These are phyloP conservation scores for Phylloscopus trochiloides DNA, from an alignment of 2,113 vertebrate genomes.

Conservation along the genomic window DNA sequence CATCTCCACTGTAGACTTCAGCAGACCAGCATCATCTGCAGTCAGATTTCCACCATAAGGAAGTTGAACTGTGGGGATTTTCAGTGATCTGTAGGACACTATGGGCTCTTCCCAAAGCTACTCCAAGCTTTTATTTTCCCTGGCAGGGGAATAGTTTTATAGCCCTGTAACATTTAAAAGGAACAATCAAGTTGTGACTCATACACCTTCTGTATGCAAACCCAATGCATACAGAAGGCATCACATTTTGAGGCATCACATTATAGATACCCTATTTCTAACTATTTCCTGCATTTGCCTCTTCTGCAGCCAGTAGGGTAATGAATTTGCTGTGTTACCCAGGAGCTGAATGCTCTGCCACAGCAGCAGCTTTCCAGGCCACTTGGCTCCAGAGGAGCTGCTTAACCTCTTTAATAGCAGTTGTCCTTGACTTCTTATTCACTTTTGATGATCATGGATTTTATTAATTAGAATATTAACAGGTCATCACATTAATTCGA, in stretches of 20 bases:
- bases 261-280: neutral
- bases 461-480: neutral
- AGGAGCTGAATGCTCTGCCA: neutral
- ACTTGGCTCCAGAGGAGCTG: neutral
- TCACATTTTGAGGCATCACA: neutral
- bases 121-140: neutral
- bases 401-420: neutral
- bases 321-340: neutral
- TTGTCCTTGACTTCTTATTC: neutral
- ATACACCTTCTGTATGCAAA: neutral
- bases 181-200: neutral
- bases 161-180: neutral
- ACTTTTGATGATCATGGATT: neutral
- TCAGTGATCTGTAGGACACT: neutral
- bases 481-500: neutral
- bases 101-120: neutral
- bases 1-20: neutral
- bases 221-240: too few relatives aligned
- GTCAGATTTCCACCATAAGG: neutral
- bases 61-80: neutral
- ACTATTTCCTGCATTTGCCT: neutral
- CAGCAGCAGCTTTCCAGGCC: neutral
- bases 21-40: neutral
- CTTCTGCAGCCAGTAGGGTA: neutral
- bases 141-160: neutral